Evolutionary conservation across 2,113 vertebrate genomes (phyloP), one percentile per base, ranked within the genome.

Genomic region (Vulpes ferrilata): DNA sequence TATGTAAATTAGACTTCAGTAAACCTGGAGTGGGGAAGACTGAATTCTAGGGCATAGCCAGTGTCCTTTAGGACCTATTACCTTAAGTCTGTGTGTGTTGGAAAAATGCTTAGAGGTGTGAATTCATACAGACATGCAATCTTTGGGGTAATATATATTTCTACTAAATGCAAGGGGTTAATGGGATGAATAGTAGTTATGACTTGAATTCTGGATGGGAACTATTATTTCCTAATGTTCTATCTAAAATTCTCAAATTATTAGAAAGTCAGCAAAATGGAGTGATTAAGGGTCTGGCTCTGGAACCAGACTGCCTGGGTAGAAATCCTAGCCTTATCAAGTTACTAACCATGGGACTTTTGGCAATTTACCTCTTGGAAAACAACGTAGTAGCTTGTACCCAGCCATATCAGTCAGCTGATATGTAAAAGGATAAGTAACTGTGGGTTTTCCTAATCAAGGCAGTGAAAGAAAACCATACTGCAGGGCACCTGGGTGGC

Each of bases 1-100:
- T 92, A 65, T 86, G 62, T 90, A 90, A 78, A 79, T 95, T 87
- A 65, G 35, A 53, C 22, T 23, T 65, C 30, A 92, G 35, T 96
- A 92, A 82, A 86, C 73, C 16, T 83, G 7, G 8, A 0, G 15
- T 57, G 59, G 13, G 15, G 20, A 32, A 76, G 12, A 32, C 11
- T 35, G 20, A 62, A 6, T 94, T 92, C 38, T 81, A 81, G 30
- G 53, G 55, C 65, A 82, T 96, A 35, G 7, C 19, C 35, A 90
- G 25, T 94, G 35, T 48, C 53, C 48, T 67, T 90, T 79, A 87
- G 11, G n/a, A 55, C 1, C 38, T 65, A 53, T 93, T 11, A 90
- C 17, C 19, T 67, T 93, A 30, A 88, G 57, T 76, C 51, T 94
- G 1, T 80, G 30, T 59, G 51, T 96, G 17, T 79, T 92, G 38